phyloP scores from a whole-genome alignment of 2,113 vertebrate genomes.

The Erythrocercus mccallii region DNA sequence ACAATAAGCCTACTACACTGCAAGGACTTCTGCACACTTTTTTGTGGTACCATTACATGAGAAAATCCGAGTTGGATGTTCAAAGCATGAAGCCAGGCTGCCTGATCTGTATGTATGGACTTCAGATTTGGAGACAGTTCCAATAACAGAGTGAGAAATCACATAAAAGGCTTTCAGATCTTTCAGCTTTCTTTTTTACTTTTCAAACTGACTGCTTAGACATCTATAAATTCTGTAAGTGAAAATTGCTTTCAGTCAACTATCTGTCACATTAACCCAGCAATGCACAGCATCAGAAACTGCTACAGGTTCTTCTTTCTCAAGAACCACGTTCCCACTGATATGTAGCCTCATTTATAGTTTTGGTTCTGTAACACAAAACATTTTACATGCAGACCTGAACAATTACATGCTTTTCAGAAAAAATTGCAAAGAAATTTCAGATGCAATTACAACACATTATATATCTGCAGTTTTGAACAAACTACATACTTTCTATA shows the following conservation, averaged over 20 bases:
- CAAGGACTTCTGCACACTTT: not conserved
- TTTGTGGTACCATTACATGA: not conserved
- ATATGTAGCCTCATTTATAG: fast-evolving
- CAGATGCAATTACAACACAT: not conserved
- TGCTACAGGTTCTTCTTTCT: not conserved
- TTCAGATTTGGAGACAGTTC: not conserved
- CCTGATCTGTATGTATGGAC: not conserved
- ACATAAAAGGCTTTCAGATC: not conserved
- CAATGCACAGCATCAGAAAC: not conserved
- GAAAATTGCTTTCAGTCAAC: not conserved
- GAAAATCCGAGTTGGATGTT: not conserved
- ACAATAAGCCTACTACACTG: not conserved
- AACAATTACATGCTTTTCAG: not conserved
- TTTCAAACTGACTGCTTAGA: not conserved
- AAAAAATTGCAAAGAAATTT: fast-evolving
- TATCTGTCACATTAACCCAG: not conserved
- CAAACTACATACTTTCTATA: not conserved
- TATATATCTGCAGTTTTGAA: not conserved
- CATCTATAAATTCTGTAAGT: not conserved
- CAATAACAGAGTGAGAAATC: not conserved
- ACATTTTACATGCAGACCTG: not conserved
- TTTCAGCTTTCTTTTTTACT: not conserved
- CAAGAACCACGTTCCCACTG: not conserved
- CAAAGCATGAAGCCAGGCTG: not conserved
- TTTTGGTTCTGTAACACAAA: not conserved